Conservation (phyloP, 1,140 invertebrate species). For the Archivesica marissinica region DNA sequence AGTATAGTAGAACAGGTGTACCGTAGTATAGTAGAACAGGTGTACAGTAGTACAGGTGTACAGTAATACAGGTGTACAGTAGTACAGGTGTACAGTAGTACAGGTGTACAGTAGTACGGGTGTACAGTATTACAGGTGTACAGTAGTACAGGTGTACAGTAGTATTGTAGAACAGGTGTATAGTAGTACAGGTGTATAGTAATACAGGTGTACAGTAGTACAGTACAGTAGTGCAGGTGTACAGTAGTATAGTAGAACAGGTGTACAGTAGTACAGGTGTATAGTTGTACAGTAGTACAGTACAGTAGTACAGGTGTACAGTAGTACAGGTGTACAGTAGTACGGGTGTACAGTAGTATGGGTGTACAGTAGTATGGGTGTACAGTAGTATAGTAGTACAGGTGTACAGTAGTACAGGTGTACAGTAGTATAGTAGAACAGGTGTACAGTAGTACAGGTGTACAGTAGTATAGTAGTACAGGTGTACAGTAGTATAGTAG, state of each 20-base stretch:
- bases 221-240: slow-evolving; percentile 19
- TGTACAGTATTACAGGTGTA: slow-evolving; percentile 3
- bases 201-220: slow-evolving; percentile 38
- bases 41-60: background rate
- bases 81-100: background rate
- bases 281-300: slow-evolving; percentile 20
- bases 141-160: slow-evolving; percentile 19
- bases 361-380: slow-evolving; percentile 46
- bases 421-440: slow-evolving; percentile 19
- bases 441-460: too few relatives aligned
- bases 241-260: background rate
- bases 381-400: background rate
- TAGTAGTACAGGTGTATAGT: background rate
- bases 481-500: background rate
- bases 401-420: background rate
- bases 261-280: background rate
- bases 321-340: background rate
- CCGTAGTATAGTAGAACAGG: background rate
- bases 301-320: background rate
- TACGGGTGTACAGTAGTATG: background rate
- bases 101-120: background rate
- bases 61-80: slow-evolving; percentile 13
- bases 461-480: background rate
- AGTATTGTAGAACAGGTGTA: background rate
- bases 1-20: slow-evolving; percentile 20